Base-by-base conservation (phyloP, 2,113 vertebrate genomes). In the Heterotilapia buettikoferi region DNA sequence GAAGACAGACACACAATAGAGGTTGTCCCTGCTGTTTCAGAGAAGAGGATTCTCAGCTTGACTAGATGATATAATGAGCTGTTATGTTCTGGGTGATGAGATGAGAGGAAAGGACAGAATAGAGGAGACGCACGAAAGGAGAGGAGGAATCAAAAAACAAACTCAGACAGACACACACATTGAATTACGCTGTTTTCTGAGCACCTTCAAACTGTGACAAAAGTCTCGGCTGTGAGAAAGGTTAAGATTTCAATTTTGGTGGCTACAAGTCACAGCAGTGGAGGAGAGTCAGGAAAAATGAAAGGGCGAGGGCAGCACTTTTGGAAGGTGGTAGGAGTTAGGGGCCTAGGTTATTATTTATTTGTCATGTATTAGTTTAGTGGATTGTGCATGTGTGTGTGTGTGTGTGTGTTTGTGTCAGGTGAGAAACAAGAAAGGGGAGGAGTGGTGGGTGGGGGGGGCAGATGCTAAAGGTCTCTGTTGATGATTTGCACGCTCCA, bases 401-500 rank as follows among this genome's bases (percentile, higher is more conserved):
- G 43, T 84, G 76, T 40, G 81, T 56, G 47, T 61, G 61, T 79
- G 80, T 31, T 29, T 86, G 86, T 83, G 56, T 86, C 89, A 85
- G 87, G 92, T 93, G 87, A 90, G 87, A 88, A 73, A 89, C 90
- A 86, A 88, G 90, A 91, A 79, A 82, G 83, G 88, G 80, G 80
- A 68, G 59, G 84, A 83, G 85, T 91, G 91, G 92, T 54, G 78
- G 85, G 89, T 50, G 86, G 84, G 63, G 73, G 63, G 88, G 6
- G 4, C n/a, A 61, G 92, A 93, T 92, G 93, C 93, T 95, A 96
- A 96, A 96, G 94, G 95, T 96, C 95, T 94, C 93, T 95, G 96
- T 96, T 96, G 96, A 95, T 96, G 94, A 96, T 97, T 96, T 96
- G 93, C 94, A 95, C 93, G 94, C 96, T 96, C 93, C 94, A 95